A percentile compares a stretch with the other conserved stretches of the same genome.
phyloP scores from a whole-genome alignment of 2,113 vertebrate genomes.

The Atherinomorus stipes region DNA sequence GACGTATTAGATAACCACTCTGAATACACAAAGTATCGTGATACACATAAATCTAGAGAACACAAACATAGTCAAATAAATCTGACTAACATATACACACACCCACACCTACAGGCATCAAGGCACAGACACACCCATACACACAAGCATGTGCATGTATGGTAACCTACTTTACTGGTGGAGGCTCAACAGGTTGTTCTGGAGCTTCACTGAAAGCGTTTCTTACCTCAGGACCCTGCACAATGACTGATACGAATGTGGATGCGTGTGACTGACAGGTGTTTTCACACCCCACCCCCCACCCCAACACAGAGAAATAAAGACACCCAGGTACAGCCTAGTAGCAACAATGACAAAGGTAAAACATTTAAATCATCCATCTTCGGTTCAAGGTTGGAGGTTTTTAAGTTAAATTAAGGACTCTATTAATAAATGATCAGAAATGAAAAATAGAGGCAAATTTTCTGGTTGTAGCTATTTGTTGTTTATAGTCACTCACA shows the following conservation, averaged over 20 bases:
- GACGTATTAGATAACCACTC: neutral
- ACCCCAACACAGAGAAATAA: neutral
- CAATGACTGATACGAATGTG: neutral
- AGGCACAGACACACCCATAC: neutral
- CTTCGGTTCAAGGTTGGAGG: too few species aligned
- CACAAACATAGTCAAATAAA: conserved; percentile 25
- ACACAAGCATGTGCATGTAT: neutral
- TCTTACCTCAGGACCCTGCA: neutral
- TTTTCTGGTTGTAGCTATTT: too few species aligned
- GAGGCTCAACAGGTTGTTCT: neutral
- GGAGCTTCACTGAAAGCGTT: too few species aligned
- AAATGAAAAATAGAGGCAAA: too few species aligned
- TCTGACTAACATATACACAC: neutral
- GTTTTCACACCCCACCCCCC: too few species aligned
- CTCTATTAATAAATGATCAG: too few species aligned
- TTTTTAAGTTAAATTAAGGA: too few species aligned
- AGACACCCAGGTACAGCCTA: neutral
- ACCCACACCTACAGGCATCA: conserved; percentile 1
- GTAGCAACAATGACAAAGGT: neutral
- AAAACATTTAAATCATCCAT: too few species aligned
- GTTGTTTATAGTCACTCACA: too few species aligned
- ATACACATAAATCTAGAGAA: neutral
- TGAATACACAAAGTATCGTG: neutral
- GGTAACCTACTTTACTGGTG: neutral
- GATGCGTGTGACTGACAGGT: neutral